Evolutionary conservation across 2,888 invertebrate genomes (phyloP).

Genomic region (Nebria brevicollis): DNA sequence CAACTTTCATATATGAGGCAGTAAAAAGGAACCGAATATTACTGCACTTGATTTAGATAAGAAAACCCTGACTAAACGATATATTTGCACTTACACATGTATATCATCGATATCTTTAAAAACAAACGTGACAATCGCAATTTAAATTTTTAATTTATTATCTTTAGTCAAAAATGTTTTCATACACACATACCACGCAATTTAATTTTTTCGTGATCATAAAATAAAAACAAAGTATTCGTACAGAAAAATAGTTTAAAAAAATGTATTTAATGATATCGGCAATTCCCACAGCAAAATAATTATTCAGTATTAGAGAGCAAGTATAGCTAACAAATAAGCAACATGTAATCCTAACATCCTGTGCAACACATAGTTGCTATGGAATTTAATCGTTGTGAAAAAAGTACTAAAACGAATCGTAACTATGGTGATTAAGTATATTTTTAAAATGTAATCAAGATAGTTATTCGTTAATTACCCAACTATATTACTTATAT

Average conservation of each 20-base stretch:
- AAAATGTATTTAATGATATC: conserved; percentile 18
- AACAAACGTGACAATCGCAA: no score
- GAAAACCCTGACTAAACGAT: no score
- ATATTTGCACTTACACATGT: no score
- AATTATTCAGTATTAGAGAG: conserved; percentile 45
- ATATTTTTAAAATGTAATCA: not conserved
- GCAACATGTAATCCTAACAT: conserved; percentile 45
- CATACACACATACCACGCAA: no score
- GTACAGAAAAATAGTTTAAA: conserved; percentile 39
- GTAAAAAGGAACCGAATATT: not conserved
- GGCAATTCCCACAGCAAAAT: conserved; percentile 45
- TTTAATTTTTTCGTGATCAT: no score
- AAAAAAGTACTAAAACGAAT: not conserved
- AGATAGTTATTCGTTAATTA: not conserved
- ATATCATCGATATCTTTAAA: no score
- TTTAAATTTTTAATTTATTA: no score
- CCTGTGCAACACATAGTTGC: conserved; percentile 45
- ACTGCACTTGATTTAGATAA: no score
- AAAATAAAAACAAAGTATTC: conserved; percentile 34
- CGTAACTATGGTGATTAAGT: not conserved
- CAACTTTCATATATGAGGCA: not conserved
- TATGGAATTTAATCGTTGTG: conserved; percentile 33
- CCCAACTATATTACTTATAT: not conserved
- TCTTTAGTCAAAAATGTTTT: no score
- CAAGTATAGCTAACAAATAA: conserved; percentile 39